Percentiles rank a stretch among this genome's conserved stretches.
Conservation (phyloP, 1,140 invertebrate species). For the Kradibia gibbosae region DNA sequence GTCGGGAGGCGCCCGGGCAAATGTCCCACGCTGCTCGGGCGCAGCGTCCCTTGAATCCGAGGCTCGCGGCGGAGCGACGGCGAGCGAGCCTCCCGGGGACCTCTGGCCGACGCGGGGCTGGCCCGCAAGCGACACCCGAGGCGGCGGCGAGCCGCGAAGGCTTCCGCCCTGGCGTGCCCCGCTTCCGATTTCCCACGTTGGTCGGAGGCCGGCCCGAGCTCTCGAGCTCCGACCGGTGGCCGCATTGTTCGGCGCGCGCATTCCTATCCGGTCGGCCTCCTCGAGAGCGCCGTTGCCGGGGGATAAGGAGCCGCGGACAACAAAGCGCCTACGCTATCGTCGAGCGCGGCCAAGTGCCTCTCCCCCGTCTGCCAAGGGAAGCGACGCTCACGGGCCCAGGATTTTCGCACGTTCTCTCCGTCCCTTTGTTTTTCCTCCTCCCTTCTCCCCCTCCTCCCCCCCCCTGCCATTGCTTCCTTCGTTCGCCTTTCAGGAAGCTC, state of each 20-base stretch:
- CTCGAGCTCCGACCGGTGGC: slow-evolving; percentile 15
- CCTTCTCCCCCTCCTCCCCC: no score
- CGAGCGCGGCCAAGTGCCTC: neutral
- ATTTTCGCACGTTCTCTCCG: neutral
- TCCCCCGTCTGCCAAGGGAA: neutral
- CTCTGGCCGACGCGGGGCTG: neutral
- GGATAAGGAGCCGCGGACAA: slow-evolving; percentile 33
- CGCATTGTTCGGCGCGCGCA: slow-evolving; percentile 35
- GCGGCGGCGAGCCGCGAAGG: neutral
- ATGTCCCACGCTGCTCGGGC: no score
- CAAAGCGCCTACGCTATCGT: neutral
- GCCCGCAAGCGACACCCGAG: neutral
- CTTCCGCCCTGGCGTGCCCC: neutral
- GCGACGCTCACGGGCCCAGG: no score
- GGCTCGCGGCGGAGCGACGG: neutral
- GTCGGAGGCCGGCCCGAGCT: neutral
- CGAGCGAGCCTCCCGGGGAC: neutral
- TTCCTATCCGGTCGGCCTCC: neutral
- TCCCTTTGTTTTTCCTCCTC: no score
- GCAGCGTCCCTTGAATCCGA: no score
- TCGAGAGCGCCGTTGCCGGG: neutral
- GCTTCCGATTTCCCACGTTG: slow-evolving; percentile 48
- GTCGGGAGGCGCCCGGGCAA: no score
- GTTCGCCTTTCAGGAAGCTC: no score
- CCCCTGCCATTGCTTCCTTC: no score